Percentiles rank a stretch among this genome's conserved stretches.
These are phyloP conservation scores for Graptemys geographica DNA, from an alignment of 2,797 vertebrate genomes.

Conservation along the genomic window DNA sequence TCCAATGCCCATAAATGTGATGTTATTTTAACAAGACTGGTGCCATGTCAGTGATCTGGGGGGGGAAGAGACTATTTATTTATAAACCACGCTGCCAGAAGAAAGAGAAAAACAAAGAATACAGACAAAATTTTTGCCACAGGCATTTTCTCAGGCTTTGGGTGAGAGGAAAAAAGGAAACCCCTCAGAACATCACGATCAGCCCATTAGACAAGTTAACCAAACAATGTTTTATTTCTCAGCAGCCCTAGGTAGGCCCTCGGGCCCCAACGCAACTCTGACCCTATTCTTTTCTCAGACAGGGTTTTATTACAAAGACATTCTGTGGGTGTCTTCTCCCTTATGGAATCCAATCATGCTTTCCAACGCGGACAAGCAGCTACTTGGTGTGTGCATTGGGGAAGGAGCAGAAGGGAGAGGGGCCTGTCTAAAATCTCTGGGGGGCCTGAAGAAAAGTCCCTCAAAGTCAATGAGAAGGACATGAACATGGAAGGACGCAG, in stretches of 20 bases:
- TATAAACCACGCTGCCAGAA: not conserved
- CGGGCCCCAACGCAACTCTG: constrained; percentile 40
- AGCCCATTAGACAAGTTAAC: constrained; percentile 50
- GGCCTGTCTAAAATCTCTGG: not conserved
- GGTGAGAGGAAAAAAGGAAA: constrained; percentile 43
- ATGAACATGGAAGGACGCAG: not conserved
- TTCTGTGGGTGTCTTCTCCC: not conserved
- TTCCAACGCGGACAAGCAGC: not conserved
- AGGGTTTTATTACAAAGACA: constrained; percentile 36
- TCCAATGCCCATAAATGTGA: not conserved
- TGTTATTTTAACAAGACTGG: constrained; percentile 45
- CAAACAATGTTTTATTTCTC: constrained; percentile 37
- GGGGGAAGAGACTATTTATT: constrained; percentile 45
- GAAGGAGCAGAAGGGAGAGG: not conserved
- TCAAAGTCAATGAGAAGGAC: not conserved
- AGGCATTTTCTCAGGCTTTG: constrained; percentile 52
- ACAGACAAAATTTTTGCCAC: constrained; percentile 54
- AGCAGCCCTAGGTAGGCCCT: constrained; percentile 18
- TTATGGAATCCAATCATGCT: not conserved
- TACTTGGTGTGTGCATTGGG: not conserved
- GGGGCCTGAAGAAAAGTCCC: not conserved
- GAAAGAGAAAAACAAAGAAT: constrained; percentile 42
- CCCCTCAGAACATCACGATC: constrained; percentile 33
- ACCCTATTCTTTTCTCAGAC: constrained; percentile 28
- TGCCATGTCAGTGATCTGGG: constrained; percentile 24